Evolutionary conservation across 2,113 vertebrate genomes (phyloP).

Genomic region (Alexandromys fortis): DNA sequence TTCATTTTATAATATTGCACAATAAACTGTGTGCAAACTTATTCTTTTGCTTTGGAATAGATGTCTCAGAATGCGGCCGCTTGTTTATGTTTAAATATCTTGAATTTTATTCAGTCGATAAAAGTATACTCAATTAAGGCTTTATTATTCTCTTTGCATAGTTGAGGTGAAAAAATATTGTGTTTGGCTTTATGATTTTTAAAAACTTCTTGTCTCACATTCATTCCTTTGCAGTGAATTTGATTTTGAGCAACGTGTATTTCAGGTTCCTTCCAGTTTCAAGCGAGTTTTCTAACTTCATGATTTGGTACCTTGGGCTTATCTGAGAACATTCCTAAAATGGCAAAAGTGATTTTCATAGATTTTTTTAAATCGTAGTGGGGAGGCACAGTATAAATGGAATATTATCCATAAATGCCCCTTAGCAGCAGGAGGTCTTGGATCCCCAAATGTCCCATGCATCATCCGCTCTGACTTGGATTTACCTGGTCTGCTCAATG

Average conservation of each 20-base stretch:
- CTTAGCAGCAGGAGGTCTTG: conserved; percentile 62
- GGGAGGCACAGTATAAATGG: conserved; percentile 56
- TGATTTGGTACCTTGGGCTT: conserved; percentile 27
- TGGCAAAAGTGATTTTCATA: conserved; percentile 64
- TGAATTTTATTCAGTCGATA: conserved; percentile 83
- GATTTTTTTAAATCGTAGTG: background rate
- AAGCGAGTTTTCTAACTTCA: conserved; percentile 4
- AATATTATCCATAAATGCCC: conserved; percentile 70
- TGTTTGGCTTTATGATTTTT: conserved; percentile 51
- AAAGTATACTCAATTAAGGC: conserved; percentile 78
- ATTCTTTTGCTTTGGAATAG: conserved; percentile 78
- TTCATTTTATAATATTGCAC: conserved; percentile 80
- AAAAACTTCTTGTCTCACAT: conserved; percentile 61
- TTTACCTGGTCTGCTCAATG: conserved; percentile 74
- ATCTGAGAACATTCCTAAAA: conserved; percentile 46
- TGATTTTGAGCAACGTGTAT: conserved; percentile 25
- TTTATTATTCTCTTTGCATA: conserved; percentile 72
- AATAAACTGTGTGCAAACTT: conserved; percentile 83
- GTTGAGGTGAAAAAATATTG: conserved; percentile 64
- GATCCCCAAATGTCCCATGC: conserved; percentile 62
- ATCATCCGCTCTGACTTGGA: background rate
- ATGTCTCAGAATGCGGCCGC: conserved; percentile 70
- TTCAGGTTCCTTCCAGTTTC: conserved; percentile 19
- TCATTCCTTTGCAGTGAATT: conserved; percentile 40
- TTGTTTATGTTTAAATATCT: conserved; percentile 83